A percentile compares a stretch with the other conserved stretches of the same genome.
phyloP scores from a whole-genome alignment of 2,797 vertebrate species.

The Pseudocheirus occidentalis region DNA sequence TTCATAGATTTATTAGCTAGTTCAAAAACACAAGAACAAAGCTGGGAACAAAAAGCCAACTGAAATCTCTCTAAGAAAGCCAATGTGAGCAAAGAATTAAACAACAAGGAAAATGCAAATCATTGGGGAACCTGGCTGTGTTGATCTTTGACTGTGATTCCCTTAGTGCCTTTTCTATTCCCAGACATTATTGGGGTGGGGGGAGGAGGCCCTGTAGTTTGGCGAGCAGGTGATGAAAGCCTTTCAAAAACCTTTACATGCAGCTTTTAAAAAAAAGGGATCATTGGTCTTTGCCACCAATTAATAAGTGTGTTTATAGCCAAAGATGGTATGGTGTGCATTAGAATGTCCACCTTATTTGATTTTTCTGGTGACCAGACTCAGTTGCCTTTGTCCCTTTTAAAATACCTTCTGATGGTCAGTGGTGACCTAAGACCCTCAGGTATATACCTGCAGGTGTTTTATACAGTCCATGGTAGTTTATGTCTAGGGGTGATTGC shows the following conservation, averaged over 20 bases:
- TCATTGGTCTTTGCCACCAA: neutral
- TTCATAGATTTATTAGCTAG: neutral
- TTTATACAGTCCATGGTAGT: neutral
- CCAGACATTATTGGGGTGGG: neutral
- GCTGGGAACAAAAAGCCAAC: neutral
- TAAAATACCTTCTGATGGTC: neutral
- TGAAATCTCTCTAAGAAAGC: neutral
- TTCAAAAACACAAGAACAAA: neutral
- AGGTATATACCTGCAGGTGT: neutral
- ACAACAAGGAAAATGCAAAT: neutral
- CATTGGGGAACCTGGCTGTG: neutral
- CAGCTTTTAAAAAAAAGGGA: neutral
- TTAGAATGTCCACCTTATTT: neutral
- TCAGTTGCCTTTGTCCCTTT: neutral
- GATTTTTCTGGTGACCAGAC: neutral
- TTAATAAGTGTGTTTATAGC: neutral
- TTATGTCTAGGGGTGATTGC: neutral
- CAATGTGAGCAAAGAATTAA: neutral
- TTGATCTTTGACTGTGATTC: neutral
- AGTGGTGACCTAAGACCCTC: neutral
- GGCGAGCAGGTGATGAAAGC: neutral
- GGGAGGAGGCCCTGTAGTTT: neutral
- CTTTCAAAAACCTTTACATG: neutral
- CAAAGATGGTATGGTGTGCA: neutral
- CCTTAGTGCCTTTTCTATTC: neutral